A percentile compares a stretch with the other conserved stretches of the same genome.
Evolutionary conservation across 1,140 invertebrate genomes (phyloP).

Genomic region (Drosophila sturtevanti): DNA sequence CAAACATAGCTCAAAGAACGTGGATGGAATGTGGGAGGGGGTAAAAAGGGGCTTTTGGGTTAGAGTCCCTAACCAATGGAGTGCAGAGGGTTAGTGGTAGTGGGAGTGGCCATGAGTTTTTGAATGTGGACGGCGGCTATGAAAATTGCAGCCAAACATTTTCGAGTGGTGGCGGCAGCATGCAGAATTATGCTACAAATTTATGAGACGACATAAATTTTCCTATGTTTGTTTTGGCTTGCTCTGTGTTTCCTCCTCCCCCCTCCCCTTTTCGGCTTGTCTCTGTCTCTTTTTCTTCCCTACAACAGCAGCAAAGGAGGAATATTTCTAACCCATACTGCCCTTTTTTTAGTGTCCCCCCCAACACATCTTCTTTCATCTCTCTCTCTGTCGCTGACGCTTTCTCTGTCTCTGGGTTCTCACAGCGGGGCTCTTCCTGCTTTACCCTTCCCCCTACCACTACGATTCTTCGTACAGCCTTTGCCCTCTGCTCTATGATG

Average conservation of each 20-base stretch:
- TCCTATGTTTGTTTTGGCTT: constrained; percentile 78
- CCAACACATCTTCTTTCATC: background rate
- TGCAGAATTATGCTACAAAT: constrained; percentile 80
- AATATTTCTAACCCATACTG: constrained; percentile 32
- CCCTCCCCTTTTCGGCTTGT: constrained; percentile 6
- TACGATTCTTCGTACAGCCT: constrained; percentile 6
- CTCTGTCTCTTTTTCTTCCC: constrained; percentile 14
- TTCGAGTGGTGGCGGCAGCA: constrained; percentile 68
- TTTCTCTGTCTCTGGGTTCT: constrained; percentile 20
- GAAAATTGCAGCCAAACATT: constrained; percentile 78
- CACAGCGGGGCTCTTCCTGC: constrained; percentile 32
- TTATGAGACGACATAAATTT: constrained; percentile 81
- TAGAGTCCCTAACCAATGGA: too few relatives aligned
- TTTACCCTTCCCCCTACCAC: too few relatives aligned
- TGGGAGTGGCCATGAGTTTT: background rate
- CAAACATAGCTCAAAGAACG: constrained; percentile 51
- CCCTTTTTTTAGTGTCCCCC: background rate
- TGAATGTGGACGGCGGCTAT: constrained; percentile 1
- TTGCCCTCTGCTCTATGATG: constrained; percentile 51
- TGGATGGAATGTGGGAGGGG: constrained; percentile 16
- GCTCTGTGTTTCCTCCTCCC: constrained; percentile 21
- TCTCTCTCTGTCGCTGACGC: background rate
- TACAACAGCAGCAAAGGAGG: constrained; percentile 70
- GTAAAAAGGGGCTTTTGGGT: too few relatives aligned
- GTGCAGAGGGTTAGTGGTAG: constrained; percentile 4